Conservation (phyloP, 1,140 invertebrate genomes). For the Harpegnathos saltator region DNA sequence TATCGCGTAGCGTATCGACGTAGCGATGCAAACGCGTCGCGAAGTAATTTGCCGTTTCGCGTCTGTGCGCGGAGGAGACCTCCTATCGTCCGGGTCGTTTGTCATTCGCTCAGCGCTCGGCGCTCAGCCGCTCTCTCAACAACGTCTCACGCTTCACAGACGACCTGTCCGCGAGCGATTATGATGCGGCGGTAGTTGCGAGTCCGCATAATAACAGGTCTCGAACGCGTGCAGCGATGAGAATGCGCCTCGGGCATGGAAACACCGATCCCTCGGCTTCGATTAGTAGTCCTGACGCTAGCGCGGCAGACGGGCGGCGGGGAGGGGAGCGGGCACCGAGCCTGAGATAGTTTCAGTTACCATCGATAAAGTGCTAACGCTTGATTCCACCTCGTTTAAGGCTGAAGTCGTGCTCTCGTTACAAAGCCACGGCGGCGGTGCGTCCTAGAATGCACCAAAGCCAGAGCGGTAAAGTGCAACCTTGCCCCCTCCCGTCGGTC, state of each 20-base stretch:
- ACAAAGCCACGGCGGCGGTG: not conserved
- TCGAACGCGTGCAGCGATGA: conserved; percentile 62
- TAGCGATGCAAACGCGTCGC: not conserved
- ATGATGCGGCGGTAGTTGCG: conserved; percentile 66
- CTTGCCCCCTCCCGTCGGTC: too few species aligned
- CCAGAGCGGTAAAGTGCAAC: conserved; percentile 24
- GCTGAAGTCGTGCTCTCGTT: conserved; percentile 46
- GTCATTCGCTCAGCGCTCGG: conserved; percentile 22
- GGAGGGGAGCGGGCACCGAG: too few species aligned
- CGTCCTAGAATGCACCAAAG: conserved; percentile 8
- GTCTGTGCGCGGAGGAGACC: not conserved
- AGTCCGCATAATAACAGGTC: conserved; percentile 70
- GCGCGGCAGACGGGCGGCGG: too few species aligned
- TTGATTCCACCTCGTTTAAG: conserved; percentile 53
- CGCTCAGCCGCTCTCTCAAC: conserved; percentile 31
- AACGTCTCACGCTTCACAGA: conserved; percentile 36
- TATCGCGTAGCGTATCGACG: too few species aligned
- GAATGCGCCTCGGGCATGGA: conserved; percentile 62
- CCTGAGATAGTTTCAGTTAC: conserved; percentile 67
- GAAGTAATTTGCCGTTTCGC: not conserved
- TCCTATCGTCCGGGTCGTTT: not conserved
- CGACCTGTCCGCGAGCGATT: conserved; percentile 59
- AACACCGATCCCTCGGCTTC: conserved; percentile 63
- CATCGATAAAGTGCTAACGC: conserved; percentile 66
- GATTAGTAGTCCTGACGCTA: conserved; percentile 65